Evolutionary conservation across 2,888 invertebrate species (phyloP).

Genomic region (Thymelicus acteon): DNA sequence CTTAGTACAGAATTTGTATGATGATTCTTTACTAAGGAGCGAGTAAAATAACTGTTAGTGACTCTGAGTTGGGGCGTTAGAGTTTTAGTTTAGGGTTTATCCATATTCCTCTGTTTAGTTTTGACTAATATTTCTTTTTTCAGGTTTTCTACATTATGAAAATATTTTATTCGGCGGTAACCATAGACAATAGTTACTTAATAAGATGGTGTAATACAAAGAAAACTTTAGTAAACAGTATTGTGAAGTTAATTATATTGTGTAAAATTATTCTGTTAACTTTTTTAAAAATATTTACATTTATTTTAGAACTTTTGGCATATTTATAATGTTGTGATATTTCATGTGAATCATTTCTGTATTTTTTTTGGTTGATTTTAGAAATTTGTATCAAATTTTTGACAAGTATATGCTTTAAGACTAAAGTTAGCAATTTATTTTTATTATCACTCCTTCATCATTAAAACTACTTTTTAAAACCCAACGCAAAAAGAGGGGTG

Average conservation of each 20-base stretch:
- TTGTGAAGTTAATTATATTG: constrained; percentile 67
- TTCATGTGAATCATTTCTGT: constrained; percentile 78
- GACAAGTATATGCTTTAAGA: constrained; percentile 67
- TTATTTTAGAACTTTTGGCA: constrained; percentile 78
- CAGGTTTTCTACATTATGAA: constrained; percentile 33
- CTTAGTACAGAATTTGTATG: no score
- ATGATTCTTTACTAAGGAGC: no score
- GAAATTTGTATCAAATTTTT: constrained; percentile 78
- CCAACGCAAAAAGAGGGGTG: no score
- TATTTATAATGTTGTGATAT: constrained; percentile 80
- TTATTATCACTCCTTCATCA: no score
- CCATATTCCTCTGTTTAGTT: not conserved
- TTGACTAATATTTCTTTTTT: constrained; percentile 6
- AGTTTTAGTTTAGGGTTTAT: no score
- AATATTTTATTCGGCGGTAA: constrained; percentile 23
- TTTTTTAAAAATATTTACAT: constrained; percentile 78
- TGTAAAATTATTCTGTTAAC: constrained; percentile 74
- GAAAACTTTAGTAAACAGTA: constrained; percentile 60
- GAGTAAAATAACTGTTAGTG: no score
- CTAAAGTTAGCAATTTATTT: constrained; percentile 3
- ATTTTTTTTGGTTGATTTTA: constrained; percentile 71
- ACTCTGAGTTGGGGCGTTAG: no score
- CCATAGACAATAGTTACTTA: constrained; percentile 16
- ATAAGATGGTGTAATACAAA: constrained; percentile 56
- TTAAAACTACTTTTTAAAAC: no score